These are phyloP conservation scores for Myotis vivesi DNA, from an alignment of 2,797 vertebrate genomes.

Conservation along the genomic window DNA sequence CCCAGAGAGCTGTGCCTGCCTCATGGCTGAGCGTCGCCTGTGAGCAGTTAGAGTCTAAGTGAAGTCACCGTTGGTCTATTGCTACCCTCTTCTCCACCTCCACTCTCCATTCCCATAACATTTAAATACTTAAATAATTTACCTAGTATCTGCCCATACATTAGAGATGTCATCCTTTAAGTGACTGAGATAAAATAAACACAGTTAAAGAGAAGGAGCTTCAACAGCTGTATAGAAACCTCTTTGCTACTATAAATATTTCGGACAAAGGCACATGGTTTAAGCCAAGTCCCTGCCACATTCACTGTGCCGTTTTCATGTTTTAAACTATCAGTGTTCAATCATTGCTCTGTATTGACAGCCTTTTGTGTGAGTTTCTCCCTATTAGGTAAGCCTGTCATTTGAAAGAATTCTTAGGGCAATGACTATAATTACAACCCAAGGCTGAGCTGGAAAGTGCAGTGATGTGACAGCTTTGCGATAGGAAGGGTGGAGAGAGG, in stretches of 20 bases:
- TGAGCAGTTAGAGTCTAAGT: not conserved
- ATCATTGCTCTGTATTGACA: not conserved
- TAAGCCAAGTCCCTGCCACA: not conserved
- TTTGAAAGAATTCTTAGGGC: conserved; percentile 38
- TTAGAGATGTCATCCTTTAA: conserved; percentile 5
- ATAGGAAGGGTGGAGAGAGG: conserved; percentile 52
- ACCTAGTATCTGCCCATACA: not conserved
- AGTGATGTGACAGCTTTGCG: conserved; percentile 35
- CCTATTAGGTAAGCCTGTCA: conserved; percentile 49
- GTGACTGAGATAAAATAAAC: not conserved
- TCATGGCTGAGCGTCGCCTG: not conserved
- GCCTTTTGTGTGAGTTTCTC: conserved; percentile 26
- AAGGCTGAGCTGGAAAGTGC: conserved; percentile 25
- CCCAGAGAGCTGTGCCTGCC: not conserved
- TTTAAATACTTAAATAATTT: not conserved
- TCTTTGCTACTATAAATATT: not conserved
- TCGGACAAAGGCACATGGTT: not conserved
- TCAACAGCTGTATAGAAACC: not conserved
- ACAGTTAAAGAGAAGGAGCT: not conserved
- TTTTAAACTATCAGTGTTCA: not conserved
- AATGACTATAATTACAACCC: conserved; percentile 67
- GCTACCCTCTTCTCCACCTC: not conserved
- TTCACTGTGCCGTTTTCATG: not conserved
- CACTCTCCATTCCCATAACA: not conserved
- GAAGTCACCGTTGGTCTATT: not conserved